Conservation (phyloP, 2,888 invertebrate genomes). For the Latrodectus hesperus region DNA sequence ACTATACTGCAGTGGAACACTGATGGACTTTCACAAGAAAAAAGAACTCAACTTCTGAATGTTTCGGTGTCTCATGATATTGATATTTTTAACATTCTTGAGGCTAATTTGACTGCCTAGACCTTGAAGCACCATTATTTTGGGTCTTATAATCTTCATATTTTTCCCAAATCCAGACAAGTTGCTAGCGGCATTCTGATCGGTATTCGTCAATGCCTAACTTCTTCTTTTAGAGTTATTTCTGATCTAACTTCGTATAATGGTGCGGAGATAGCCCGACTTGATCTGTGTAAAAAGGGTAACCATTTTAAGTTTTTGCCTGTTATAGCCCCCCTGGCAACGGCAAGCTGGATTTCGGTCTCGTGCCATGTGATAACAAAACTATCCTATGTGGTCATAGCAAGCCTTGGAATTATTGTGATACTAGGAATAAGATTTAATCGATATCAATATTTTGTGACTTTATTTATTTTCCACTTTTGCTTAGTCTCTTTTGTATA, state of each 20-base stretch:
- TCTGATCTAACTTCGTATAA: constrained; percentile 1
- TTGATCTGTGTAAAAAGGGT: neutral
- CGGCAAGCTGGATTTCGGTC: constrained; percentile 12
- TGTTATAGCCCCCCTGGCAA: constrained; percentile 10
- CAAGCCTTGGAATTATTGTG: constrained; percentile 1
- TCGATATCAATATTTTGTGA: too few species aligned
- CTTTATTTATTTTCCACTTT: too few species aligned
- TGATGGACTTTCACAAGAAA: too few species aligned
- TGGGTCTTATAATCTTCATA: neutral
- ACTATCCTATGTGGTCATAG: constrained; percentile 8
- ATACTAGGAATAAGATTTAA: neutral
- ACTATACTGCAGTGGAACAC: too few species aligned
- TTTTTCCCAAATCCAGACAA: neutral
- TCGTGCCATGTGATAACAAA: neutral
- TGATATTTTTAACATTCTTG: constrained; percentile 4
- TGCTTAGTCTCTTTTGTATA: too few species aligned
- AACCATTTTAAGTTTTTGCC: constrained; percentile 12
- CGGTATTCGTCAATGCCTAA: neutral
- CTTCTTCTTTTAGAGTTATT: neutral
- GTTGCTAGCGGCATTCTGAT: neutral
- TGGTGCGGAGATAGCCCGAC: constrained; percentile 9
- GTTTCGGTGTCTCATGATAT: neutral
- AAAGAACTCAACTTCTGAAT: too few species aligned
- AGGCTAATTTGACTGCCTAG: neutral
- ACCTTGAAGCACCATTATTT: neutral